Evolutionary conservation across 2,113 vertebrate genomes (phyloP).

Genomic region (Mus spicilegus): DNA sequence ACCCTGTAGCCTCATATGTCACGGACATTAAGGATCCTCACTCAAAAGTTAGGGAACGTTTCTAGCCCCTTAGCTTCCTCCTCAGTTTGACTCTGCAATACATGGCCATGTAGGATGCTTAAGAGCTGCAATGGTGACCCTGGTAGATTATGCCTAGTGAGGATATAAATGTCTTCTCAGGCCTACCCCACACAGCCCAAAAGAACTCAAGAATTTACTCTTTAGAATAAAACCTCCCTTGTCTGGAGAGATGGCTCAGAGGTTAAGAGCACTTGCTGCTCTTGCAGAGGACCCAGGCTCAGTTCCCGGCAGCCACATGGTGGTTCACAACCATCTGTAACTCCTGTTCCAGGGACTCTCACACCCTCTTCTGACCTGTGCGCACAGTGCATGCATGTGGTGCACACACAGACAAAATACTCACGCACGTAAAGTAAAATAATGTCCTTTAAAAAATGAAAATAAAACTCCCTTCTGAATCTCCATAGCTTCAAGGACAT

Average conservation of each 20-base stretch:
- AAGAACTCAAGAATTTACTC: not conserved
- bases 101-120: not conserved
- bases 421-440: not conserved
- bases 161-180: not conserved
- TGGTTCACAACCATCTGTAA: not conserved
- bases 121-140: not conserved
- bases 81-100: not conserved
- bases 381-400: not conserved
- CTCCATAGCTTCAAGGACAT: not conserved
- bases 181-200: not conserved
- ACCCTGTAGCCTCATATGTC: not conserved
- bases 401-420: not conserved
- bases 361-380: not conserved
- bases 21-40: not conserved
- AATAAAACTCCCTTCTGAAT: not conserved
- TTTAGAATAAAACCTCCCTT: not conserved
- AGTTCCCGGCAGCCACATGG: not conserved
- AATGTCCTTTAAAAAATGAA: not conserved
- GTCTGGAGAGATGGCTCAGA: not conserved
- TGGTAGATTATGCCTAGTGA: not conserved
- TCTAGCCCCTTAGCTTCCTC: not conserved
- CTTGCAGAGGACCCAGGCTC: not conserved
- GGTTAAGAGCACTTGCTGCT: not conserved
- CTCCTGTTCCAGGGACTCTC: not conserved
- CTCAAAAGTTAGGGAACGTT: not conserved